Evolutionary conservation across 2,113 vertebrate genomes (phyloP).

Genomic region (Malurus elegans): DNA sequence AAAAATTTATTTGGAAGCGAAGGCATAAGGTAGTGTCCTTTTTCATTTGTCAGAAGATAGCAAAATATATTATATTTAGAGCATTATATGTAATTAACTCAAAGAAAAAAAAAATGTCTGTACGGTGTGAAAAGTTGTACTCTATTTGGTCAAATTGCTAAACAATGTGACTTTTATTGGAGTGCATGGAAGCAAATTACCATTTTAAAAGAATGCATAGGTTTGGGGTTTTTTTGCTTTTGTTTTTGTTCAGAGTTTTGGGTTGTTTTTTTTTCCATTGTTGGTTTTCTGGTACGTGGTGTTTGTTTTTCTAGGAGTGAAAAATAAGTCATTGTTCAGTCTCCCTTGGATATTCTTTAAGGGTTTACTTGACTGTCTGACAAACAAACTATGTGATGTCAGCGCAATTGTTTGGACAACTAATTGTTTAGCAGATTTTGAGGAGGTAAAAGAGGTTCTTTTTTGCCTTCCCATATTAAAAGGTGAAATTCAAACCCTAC

Average conservation of each 20-base stretch:
- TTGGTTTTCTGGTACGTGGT: neutral
- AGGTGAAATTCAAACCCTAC: neutral
- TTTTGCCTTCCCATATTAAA: neutral
- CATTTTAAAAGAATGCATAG: neutral
- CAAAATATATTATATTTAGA: neutral
- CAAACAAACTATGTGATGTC: neutral
- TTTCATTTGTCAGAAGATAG: neutral
- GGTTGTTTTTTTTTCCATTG: neutral
- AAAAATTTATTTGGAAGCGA: neutral
- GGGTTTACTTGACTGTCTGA: neutral
- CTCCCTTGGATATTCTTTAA: neutral
- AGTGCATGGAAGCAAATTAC: neutral
- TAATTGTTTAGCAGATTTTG: neutral
- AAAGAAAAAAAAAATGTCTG: neutral
- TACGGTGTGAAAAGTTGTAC: neutral
- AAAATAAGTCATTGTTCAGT: neutral
- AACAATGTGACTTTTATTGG: neutral
- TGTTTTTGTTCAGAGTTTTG: neutral
- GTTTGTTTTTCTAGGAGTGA: neutral
- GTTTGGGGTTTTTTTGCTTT: rapidly evolving
- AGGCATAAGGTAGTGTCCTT: neutral
- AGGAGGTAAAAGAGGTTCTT: neutral
- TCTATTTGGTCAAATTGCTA: neutral
- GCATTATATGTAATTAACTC: neutral
- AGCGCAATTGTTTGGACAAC: neutral